Evolutionary conservation across 2,797 vertebrate genomes (phyloP), one percentile per base, ranked within the genome.

Genomic region (Bovichtus diacanthus): DNA sequence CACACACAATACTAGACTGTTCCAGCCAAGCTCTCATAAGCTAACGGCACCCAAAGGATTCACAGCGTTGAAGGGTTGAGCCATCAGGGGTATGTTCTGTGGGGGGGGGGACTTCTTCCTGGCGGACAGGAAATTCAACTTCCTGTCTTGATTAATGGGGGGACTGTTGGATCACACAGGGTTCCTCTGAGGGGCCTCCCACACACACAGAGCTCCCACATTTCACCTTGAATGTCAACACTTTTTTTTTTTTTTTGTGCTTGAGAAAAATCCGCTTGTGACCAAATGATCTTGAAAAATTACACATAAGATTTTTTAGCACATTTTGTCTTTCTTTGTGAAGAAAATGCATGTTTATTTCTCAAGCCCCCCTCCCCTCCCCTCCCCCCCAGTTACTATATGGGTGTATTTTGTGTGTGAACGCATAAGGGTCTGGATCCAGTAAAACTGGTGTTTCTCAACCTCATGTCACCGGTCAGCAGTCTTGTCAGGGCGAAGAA

Each of bases 61-160:
- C 86, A 60, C 81, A 59, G 80, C 53, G 79, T 64, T 73, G 85
- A 79, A 51, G 80, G 84, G 80, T 71, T 70, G 74, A 86, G 63
- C 70, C 74, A 64, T 81, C 81, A 54, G 70, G 6, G 46, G 72
- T 70, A 39, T 83, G 76, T 58, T 82, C 67, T 63, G 54, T 44
- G 23, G 23, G 53, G 51, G 27, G 11, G 66, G 31, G 59, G 21
- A 74, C 27, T 27, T 85, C 87, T 90, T 92, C 90, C 90, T 93
- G 87, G 82, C 44, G 66, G 83, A 92, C 91, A 95, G 92, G 93
- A 95, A 93, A 92, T 92, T 90, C 87, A 76, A 89, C 93, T 92
- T 94, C 92, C 92, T 92, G 91, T 81, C 90, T 77, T 91, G 91
- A 93, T 94, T 94, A 93, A 93, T 93, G 88, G 78, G 85, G 85